A percentile compares a stretch with the other conserved stretches of the same genome.
Conservation (phyloP, 2,888 invertebrate genomes). For the Hyles lineata region DNA sequence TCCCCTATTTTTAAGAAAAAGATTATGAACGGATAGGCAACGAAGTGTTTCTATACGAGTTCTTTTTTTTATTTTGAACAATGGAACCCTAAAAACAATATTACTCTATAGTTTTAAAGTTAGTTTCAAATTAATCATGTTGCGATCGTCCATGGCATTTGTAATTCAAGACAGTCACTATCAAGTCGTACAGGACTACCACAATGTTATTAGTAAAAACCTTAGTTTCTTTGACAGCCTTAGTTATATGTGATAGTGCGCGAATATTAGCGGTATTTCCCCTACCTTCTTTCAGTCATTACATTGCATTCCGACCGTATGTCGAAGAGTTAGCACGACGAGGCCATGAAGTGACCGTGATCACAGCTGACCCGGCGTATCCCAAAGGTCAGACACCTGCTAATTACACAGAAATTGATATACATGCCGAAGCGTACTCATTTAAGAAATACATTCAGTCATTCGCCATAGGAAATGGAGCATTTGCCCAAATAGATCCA, state of each 20-base stretch:
- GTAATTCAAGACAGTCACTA: too few relatives aligned
- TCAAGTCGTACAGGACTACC: too few relatives aligned
- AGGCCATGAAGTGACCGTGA: slow-evolving; percentile 51
- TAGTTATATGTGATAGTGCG: slow-evolving; percentile 26
- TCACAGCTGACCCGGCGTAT: slow-evolving; percentile 52
- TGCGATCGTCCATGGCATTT: too few relatives aligned
- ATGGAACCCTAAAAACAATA: too few relatives aligned
- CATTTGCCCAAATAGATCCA: slow-evolving; percentile 34
- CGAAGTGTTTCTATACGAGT: too few relatives aligned
- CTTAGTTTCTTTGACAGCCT: background rate
- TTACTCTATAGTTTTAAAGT: too few relatives aligned
- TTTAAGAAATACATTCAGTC: slow-evolving; percentile 16
- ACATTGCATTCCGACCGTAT: slow-evolving; percentile 49
- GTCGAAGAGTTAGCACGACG: slow-evolving; percentile 49
- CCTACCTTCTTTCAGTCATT: slow-evolving; percentile 53
- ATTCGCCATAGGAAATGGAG: slow-evolving; percentile 29
- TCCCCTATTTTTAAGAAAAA: too few relatives aligned
- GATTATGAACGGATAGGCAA: too few relatives aligned
- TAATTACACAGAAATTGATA: slow-evolving; percentile 57
- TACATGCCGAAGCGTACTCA: slow-evolving; percentile 52
- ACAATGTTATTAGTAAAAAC: background rate
- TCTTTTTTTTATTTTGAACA: too few relatives aligned
- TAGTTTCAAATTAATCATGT: too few relatives aligned
- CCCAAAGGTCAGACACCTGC: slow-evolving; percentile 42
- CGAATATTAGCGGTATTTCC: slow-evolving; percentile 46